Base-by-base conservation (phyloP, 2,797 vertebrate genomes). In the Channa striata region DNA sequence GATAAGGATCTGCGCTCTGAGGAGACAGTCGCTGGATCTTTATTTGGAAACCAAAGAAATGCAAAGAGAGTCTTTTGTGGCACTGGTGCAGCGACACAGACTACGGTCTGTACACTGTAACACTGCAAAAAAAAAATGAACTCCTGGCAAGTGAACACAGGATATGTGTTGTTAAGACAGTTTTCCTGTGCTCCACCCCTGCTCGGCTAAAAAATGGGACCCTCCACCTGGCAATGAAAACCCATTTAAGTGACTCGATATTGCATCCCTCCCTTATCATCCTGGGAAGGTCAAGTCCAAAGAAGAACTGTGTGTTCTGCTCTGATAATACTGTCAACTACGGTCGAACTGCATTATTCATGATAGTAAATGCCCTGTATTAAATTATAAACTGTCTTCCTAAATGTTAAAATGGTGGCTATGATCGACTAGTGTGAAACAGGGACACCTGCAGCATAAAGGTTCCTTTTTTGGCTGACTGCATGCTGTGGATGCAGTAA, bases 1-100 rank as follows among this genome's bases (percentile, higher is more conserved):
- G 67, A 87, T 85, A 74, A 78, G 14, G 44, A 77, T 82, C 59
- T 63, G 49, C 54, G 53, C 25, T 70, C 20, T 25, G 2, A 12
- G 48, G 25, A 48, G 19, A 13, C 25, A 50, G 47, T 81, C 25
- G 25, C 62, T 54, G 40, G 37, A 68, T 84, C 68, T 77, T 58
- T 50, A 23, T 52, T 51, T 21, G 19, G 30, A 36, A 11, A 43
- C 47, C 37, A 49, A 42, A 67, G 17, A 44, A 20, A 51, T 43
- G 14, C 40, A 43, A 43, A 43, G 43, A 11, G 19, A 5, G 12
- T 43, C 19, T 39, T 71, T 21, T 36, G 23, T 58, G 23, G 20
- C 33, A 34, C 44, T 9, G 49, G 39, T 13, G 40, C 70, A 59
- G 21, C 52, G 21, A 49, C 30, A 30, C 13, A 14, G 25, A 11